Evolutionary conservation across 2,797 vertebrate genomes (phyloP).

Genomic region (Onychomys leucogaster): DNA sequence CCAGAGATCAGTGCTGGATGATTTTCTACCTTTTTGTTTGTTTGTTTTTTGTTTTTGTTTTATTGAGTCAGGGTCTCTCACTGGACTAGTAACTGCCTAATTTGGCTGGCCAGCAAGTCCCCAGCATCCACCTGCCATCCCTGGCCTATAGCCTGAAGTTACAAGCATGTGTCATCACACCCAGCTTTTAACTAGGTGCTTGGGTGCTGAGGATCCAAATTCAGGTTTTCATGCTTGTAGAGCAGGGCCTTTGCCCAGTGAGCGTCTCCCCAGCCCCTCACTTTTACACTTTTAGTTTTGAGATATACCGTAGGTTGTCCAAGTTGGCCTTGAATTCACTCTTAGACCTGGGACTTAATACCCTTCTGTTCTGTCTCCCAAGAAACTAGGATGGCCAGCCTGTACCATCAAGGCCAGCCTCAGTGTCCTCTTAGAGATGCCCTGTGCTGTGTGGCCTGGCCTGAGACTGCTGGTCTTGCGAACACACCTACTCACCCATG

Average conservation of each 20-base stretch:
- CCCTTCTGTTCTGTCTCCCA: not conserved
- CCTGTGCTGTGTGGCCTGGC: rapidly evolving
- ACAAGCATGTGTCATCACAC: not conserved
- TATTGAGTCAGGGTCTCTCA: not conserved
- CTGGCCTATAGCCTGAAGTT: not conserved
- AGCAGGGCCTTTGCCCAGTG: not conserved
- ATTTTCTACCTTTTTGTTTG: not conserved
- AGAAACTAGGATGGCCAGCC: not conserved
- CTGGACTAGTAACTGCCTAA: not conserved
- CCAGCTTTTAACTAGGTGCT: not conserved
- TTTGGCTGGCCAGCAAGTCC: not conserved
- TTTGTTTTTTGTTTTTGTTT: not conserved
- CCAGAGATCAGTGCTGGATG: not conserved
- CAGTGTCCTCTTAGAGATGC: not conserved
- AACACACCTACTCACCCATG: constrained; percentile 84
- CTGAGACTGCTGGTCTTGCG: not conserved
- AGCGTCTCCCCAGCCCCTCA: not conserved
- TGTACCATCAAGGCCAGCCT: not conserved
- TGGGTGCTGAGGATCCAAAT: not conserved
- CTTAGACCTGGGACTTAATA: not conserved
- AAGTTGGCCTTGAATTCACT: not conserved
- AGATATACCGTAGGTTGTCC: not conserved
- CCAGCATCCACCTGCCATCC: not conserved
- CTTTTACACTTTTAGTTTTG: not conserved
- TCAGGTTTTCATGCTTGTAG: not conserved